Evolutionary conservation across 2,797 vertebrate species (phyloP), one percentile per base, ranked within the genome.

Genomic region (Artibeus jamaicensis): DNA sequence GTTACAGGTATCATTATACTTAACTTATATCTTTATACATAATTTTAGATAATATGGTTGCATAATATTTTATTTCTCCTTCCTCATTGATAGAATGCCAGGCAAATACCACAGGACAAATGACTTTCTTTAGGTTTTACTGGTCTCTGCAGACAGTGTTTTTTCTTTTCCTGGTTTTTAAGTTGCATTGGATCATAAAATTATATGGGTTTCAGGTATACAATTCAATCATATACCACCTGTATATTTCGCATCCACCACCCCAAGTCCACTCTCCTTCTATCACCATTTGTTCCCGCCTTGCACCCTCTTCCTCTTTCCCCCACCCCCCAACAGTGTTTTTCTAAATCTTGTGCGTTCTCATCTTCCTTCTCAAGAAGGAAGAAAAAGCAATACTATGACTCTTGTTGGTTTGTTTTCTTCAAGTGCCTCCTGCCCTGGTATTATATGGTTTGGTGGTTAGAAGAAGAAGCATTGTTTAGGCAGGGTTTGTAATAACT

Each of bases 401-500:
- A 48, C 26, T 91, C 44, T 0, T 9, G 6, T 57, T n/a, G 32
- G 39, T 39, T 65, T 70, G 1, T 59, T 78, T 44, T 29, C 76
- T 92, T 84, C n/a, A 26, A 19, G 22, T 29, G 12, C 6, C 10
- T 42, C 3, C 1, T 19, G 16, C n/a, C 91, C n/a, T 6, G 2
- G 11, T n/a, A 74, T 95, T 83, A 90, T 73, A 76, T 94, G 92
- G 96, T 97, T 98, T 97, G 96, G 91, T 91, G 92, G 91, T 92
- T 95, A 97, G 48, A 77, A 97, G 50, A 79, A 94, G 86, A 86
- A 95, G 74, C 88, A 87, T 67, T 93, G 53, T 77, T 21, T 89
- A 98, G 95, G 97, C 96, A 97, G 93, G 95, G 82, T 95, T 97
- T 97, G 32, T 97, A 97, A 97, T 91, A 88, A 96, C 89, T 98